phyloP scores from a whole-genome alignment of 2,113 vertebrate species.

The Lepidothrix coronata region DNA sequence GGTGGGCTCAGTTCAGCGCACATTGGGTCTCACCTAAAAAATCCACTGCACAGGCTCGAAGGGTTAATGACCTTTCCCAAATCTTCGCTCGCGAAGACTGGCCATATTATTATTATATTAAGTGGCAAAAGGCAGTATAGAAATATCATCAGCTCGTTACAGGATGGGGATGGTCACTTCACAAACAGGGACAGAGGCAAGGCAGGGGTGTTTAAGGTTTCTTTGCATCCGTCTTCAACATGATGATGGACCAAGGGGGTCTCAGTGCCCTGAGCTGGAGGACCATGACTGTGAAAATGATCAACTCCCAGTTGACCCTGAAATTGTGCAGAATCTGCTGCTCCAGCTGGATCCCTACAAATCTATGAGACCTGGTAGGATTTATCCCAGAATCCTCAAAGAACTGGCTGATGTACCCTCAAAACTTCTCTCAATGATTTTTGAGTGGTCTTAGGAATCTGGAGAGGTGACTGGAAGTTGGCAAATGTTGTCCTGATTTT shows the following conservation, averaged over 20 bases:
- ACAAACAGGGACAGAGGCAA: background rate
- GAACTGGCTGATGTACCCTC: no score
- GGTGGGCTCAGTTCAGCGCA: no score
- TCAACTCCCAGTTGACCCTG: background rate
- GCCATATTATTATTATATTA: no score
- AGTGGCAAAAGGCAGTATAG: background rate
- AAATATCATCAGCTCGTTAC: background rate
- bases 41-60: no score
- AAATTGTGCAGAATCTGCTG: background rate
- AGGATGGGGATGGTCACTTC: background rate
- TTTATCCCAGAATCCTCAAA: no score
- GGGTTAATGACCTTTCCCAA: no score
- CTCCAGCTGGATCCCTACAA: background rate
- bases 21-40: no score
- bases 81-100: no score
- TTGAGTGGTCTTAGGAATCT: no score
- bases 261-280: background rate
- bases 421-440: no score
- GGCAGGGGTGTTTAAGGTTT: background rate
- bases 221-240: background rate
- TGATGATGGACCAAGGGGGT: background rate
- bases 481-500: no score
- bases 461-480: no score
- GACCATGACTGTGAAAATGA: background rate
- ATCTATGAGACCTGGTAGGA: background rate